Conservation (phyloP, 2,888 invertebrate species). For the Cataglyphis cursor region DNA sequence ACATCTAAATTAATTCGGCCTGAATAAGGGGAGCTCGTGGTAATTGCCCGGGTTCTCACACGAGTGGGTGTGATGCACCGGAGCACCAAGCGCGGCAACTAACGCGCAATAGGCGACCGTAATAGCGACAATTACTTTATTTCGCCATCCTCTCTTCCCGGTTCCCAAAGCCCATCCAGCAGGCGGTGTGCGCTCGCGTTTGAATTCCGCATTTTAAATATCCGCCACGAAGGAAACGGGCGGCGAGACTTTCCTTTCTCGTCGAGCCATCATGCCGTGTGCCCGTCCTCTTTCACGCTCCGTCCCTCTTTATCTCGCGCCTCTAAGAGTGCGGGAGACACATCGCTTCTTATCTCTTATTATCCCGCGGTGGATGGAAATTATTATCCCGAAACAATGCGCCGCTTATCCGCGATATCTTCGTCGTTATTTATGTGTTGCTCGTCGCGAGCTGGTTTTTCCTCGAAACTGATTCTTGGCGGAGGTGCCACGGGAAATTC, state of each 20-base stretch:
- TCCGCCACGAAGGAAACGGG: slow-evolving; percentile 55
- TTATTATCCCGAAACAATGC: slow-evolving; percentile 63
- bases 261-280: slow-evolving; percentile 27
- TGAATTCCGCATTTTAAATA: slow-evolving; percentile 68
- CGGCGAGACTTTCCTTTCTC: slow-evolving; percentile 70
- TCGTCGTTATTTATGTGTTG: slow-evolving; percentile 59
- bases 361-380: slow-evolving; percentile 27
- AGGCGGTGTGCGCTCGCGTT: slow-evolving; percentile 75
- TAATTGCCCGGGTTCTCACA: slow-evolving; percentile 86
- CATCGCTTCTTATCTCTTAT: slow-evolving; percentile 31
- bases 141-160: slow-evolving; percentile 82
- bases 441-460: slow-evolving; percentile 63
- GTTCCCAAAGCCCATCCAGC: slow-evolving; percentile 77
- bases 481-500: slow-evolving; percentile 60
- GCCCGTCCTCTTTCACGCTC: slow-evolving; percentile 36
- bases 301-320: slow-evolving; percentile 2
- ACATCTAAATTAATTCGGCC: slow-evolving; percentile 85
- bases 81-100: slow-evolving; percentile 62
- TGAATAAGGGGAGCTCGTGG: slow-evolving; percentile 73
- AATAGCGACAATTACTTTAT: slow-evolving; percentile 85
- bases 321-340: slow-evolving; percentile 10
- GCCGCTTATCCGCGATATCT: slow-evolving; percentile 68
- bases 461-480: slow-evolving; percentile 61
- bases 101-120: slow-evolving; percentile 71
- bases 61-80: slow-evolving; percentile 48